Percentiles rank a stretch among this genome's conserved stretches.
Evolutionary conservation across 2,113 vertebrate genomes (phyloP).

Genomic region (Puffinus mauretanicus): DNA sequence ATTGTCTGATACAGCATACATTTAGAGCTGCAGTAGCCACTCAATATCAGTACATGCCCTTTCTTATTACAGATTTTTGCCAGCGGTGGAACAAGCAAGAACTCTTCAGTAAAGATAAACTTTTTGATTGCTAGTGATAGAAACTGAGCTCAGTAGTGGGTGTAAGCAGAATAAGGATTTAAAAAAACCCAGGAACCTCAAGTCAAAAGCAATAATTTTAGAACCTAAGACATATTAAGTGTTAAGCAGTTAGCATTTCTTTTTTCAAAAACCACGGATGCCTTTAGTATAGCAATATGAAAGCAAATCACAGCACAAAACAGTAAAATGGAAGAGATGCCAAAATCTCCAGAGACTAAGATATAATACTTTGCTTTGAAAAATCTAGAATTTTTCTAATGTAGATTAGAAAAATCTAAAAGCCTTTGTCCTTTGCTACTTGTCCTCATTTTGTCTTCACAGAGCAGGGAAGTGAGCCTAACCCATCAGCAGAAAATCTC

Average conservation of each 20-base stretch:
- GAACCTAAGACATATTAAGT: not conserved
- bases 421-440: not conserved
- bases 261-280: not conserved
- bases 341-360: not conserved
- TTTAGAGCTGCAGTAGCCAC: not conserved
- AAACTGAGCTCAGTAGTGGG: not conserved
- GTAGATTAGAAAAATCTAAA: not conserved
- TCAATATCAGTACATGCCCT: not conserved
- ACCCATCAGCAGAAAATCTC: not conserved
- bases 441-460: not conserved
- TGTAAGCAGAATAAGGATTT: not conserved
- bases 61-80: not conserved
- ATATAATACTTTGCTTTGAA: not conserved
- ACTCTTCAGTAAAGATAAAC: not conserved
- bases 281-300: not conserved
- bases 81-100: not conserved
- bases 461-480: not conserved
- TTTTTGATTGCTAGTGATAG: not conserved
- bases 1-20: not conserved
- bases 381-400: not conserved
- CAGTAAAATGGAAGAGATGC: not conserved
- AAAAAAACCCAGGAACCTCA: not conserved
- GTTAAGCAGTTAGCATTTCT: not conserved
- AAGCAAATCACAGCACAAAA: not conserved
- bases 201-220: not conserved